Conservation (phyloP, 2,888 invertebrate genomes). For the Chaitophorus viminalis region DNA sequence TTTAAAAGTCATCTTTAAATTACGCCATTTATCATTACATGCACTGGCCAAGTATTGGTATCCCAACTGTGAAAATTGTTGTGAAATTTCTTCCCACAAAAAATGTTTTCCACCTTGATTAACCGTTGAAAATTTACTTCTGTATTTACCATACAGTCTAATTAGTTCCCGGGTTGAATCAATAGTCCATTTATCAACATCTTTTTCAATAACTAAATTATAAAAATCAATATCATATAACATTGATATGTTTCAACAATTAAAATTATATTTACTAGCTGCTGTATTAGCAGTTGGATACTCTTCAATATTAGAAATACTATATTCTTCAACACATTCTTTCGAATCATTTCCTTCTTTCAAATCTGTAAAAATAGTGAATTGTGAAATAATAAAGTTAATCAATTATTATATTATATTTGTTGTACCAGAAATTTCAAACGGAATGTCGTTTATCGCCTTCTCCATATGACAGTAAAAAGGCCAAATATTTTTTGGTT, state of each 20-base stretch:
- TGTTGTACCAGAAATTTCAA: conserved; percentile 32
- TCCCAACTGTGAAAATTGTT: conserved; percentile 29
- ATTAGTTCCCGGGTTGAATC: conserved; percentile 31
- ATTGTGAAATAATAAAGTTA: neutral
- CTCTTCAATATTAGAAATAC: neutral
- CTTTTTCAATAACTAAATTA: neutral
- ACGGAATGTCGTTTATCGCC: conserved; percentile 30
- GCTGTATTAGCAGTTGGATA: neutral
- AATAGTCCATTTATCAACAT: conserved; percentile 28
- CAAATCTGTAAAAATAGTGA: neutral
- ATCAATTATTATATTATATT: neutral
- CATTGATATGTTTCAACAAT: too few relatives aligned
- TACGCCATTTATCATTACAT: conserved; percentile 58
- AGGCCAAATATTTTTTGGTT: conserved; percentile 12
- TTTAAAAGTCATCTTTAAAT: conserved; percentile 54
- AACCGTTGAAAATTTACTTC: conserved; percentile 11
- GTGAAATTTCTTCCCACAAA: conserved; percentile 49
- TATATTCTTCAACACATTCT: neutral
- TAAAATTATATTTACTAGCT: neutral
- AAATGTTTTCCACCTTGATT: conserved; percentile 52
- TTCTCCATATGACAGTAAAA: conserved; percentile 45
- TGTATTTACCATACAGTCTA: conserved; percentile 26
- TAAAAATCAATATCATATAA: too few relatives aligned
- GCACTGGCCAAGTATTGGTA: conserved; percentile 22
- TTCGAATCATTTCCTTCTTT: neutral